Conservation (phyloP, 2,113 vertebrate genomes). For the Pterocles orientalis region DNA sequence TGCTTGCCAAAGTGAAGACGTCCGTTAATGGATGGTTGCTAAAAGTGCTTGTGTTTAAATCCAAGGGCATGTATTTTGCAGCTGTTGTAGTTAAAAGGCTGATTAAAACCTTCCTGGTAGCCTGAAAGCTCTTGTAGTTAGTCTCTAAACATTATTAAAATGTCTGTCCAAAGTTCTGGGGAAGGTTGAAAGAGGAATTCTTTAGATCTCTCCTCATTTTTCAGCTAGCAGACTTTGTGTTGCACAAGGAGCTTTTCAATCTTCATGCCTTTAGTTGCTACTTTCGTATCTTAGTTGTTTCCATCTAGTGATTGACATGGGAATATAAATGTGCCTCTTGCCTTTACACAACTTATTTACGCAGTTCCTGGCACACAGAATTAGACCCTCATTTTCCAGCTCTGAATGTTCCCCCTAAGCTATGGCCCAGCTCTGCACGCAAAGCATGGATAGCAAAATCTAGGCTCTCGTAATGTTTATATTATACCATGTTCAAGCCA, state of each 20-base stretch:
- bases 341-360: neutral
- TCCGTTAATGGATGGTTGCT: neutral
- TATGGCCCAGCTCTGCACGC: neutral
- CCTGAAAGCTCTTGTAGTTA: neutral
- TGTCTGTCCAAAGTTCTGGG: neutral
- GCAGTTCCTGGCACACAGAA: neutral
- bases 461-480: neutral
- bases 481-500: neutral
- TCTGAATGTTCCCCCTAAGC: neutral
- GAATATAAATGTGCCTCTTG: neutral
- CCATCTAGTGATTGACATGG: neutral
- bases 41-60: neutral
- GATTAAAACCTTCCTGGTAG: neutral
- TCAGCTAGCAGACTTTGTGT: neutral
- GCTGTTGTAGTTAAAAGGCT: neutral
- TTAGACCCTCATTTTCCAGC: neutral
- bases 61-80: neutral
- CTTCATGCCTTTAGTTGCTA: neutral
- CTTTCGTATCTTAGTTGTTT: neutral
- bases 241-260: neutral
- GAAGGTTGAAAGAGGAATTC: neutral
- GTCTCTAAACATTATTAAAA: neutral
- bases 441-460: neutral
- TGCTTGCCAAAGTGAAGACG: neutral
- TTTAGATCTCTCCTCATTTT: neutral